Evolutionary conservation across 2,113 vertebrate genomes (phyloP), one percentile per base, ranked within the genome.

Genomic region (Piaya cayana): DNA sequence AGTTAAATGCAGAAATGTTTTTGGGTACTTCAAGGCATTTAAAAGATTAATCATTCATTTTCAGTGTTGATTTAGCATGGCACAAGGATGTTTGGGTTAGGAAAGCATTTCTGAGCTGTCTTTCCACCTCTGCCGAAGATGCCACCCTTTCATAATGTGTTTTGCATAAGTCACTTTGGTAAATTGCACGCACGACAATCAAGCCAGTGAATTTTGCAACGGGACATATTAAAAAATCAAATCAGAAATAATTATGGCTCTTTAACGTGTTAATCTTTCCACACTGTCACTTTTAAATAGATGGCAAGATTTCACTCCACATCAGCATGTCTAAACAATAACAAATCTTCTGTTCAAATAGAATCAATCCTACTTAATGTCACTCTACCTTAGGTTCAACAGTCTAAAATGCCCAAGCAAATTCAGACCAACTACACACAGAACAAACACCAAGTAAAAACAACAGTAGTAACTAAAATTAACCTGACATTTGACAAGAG

Each of bases 361-460:
- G 75, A 88, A 78, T 58, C 42, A 62, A 69, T 52, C 5, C 62
- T 25, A n/a, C n/a, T 60, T 26, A 62, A 34, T 53, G 62, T 58
- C 71, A 62, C 20, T 92, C 52, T 87, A 37, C 58, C 30, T 59
- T 64, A 64, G 29, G 15, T 49, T 87, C 53, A 72, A 20, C 5
- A 84, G 49, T 13, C 67, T 60, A 43, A 42, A 79, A 32, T n/a
- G 21, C 36, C 76, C 22, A 68, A 59, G 80, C 22, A 64, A 93
- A 82, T 69, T 69, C 68, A 50, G 36, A 77, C 23, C 29, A 77
- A 39, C 26, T 68, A 79, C 53, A 92, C 29, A 68, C 3, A 45
- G 34, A 71, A 74, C 25, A 94, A 91, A 68, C 15, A 79, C 30
- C 39, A 69, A 55, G n/a, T 70, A 92, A 93, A 97, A 92, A 20